Conservation (phyloP, 2,888 invertebrate species). For the Drymonia ruficornis region DNA sequence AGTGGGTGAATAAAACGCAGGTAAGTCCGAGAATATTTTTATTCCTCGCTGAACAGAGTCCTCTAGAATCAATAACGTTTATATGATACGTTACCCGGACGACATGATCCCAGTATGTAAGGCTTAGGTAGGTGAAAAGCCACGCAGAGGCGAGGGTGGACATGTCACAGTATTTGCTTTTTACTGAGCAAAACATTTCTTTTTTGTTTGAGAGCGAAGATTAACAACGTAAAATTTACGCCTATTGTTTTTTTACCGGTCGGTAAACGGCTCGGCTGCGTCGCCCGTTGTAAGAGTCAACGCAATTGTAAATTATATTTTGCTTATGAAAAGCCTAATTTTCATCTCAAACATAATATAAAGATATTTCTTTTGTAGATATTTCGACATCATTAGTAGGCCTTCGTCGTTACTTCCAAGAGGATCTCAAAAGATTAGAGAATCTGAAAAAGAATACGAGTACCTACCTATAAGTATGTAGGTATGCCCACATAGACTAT, state of each 20-base stretch:
- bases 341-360: neutral
- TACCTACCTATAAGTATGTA: too few relatives aligned
- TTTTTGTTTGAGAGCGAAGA: slow-evolving; percentile 34
- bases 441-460: too few relatives aligned
- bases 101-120: slow-evolving; percentile 14
- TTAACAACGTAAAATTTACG: slow-evolving; percentile 33
- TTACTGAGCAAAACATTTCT: slow-evolving; percentile 21
- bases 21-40: neutral
- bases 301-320: slow-evolving; percentile 14
- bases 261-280: slow-evolving; percentile 21
- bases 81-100: slow-evolving; percentile 11
- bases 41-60: neutral
- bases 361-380: too few relatives aligned
- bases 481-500: too few relatives aligned
- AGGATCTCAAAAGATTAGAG: too few relatives aligned
- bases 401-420: too few relatives aligned
- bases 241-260: slow-evolving; percentile 28
- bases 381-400: too few relatives aligned
- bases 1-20: neutral
- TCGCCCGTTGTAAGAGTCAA: slow-evolving; percentile 20
- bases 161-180: slow-evolving; percentile 28
- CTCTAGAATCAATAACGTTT: neutral
- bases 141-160: slow-evolving; percentile 14
- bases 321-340: slow-evolving; percentile 5
- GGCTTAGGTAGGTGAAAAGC: slow-evolving; percentile 22